phyloP scores from a whole-genome alignment of 2,797 vertebrate species.

The Oreochromis mossambicus region DNA sequence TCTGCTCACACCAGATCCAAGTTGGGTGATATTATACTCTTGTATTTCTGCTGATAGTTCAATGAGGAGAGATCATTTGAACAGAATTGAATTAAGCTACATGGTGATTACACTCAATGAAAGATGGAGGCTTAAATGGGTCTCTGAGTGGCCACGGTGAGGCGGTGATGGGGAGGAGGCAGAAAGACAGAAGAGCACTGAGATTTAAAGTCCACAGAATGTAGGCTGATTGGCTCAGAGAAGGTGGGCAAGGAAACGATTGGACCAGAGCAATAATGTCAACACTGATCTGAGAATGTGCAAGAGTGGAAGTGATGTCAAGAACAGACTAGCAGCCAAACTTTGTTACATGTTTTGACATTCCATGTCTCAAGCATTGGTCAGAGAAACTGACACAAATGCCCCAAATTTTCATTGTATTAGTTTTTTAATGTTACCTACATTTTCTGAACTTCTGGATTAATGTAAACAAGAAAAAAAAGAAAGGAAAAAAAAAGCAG shows the following conservation, averaged over 20 bases:
- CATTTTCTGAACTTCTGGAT: background rate
- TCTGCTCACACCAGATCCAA: background rate
- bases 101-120: too few species aligned
- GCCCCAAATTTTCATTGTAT: background rate
- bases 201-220: background rate
- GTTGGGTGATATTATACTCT: background rate
- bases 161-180: too few species aligned
- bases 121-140: too few species aligned
- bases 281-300: background rate
- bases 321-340: background rate
- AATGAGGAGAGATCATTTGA: too few species aligned
- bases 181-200: too few species aligned
- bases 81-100: too few species aligned
- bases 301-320: background rate
- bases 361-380: background rate
- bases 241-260: background rate
- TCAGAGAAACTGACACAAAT: background rate
- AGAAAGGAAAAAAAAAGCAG: background rate
- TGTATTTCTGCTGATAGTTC: background rate
- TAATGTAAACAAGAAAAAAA: rapidly evolving
- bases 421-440: rapidly evolving
- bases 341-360: background rate
- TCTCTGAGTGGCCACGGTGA: too few species aligned
- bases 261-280: background rate
- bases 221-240: background rate